Evolutionary conservation across 1,140 invertebrate genomes (phyloP), one percentile per base, ranked within the genome.

Genomic region (Drosophila teissieri): DNA sequence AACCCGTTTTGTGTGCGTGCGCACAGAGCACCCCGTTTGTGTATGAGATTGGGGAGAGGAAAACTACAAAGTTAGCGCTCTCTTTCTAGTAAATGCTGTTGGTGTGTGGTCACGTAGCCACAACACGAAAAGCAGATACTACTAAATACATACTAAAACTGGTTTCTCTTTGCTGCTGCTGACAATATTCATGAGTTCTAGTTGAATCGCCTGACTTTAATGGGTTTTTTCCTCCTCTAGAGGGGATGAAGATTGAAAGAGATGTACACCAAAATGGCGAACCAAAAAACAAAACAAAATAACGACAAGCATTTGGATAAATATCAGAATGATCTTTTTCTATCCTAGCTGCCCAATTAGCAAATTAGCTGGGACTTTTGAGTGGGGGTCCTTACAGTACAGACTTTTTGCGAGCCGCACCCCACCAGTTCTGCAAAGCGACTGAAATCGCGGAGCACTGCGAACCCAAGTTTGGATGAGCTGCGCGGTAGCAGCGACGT

Each of bases 1-100:
- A 85, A 86, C 83, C 83, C 83, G 84, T 83, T 88, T 88, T 51
- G 63, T 80, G 44, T 83, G 84, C 77, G 76, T 89, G 83, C 84
- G 84, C 76, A 51, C 62, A 64, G 61, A 65, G 48, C 15, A 27
- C 7, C 22, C 14, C 46, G 4, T 52, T 40, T 46, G 45, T 52
- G 55, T 68, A 27, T 27, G 24, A 62, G 46, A 27, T 58, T 77
- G 60, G 54, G 24, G 62, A 64, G 74, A 62, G 76, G 63, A 76
- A 83, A 84, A 83, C 80, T 84, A 83, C 83, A 79, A 88, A 86
- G 75, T 72, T 86, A 58, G 49, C 74, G 78, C 83, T 14, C 40
- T 46, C 39, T 51, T 46, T 52, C 45, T 40, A 6, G 55, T 73
- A 72, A 86, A 85, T 85, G 82, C 81, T 63, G 39, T 57, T 22